Evolutionary conservation across 2,113 vertebrate species (phyloP), one percentile per base, ranked within the genome.

Genomic region (Cichladusa arquata): DNA sequence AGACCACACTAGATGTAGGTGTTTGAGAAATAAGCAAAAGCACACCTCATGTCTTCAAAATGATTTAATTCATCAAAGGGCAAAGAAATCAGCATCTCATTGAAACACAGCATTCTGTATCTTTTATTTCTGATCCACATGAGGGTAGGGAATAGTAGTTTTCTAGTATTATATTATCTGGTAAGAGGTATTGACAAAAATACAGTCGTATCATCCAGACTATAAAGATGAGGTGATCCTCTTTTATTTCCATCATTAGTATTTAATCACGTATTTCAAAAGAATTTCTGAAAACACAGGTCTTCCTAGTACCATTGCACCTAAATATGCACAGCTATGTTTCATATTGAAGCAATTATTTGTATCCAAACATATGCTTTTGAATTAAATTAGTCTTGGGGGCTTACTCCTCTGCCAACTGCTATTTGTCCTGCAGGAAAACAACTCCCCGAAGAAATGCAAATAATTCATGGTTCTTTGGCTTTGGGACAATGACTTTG

Each of bases 351-450:
- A 94, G 54, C 42, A 54, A 89, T 93, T 95, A 96, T 94, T 80
- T 95, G 65, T 93, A 93, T 93, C 81, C 66, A 70, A 96, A 95
- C 93, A 53, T 83, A 89, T 94, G 92, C 72, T 96, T 97, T 88
- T 91, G 94, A 97, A 96, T 95, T 96, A 97, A 97, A 96, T 95
- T 94, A 95, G 81, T 93, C 78, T 93, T 92, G 76, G 58, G 88
- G 34, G 66, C 34, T 97, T 95, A 94, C 38, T 94, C 36, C 53
- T 96, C 72, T 97, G 97, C 92, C 96, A 97, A 91, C 83, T 84
- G 79, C 83, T 97, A 80, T 97, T 98, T 97, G 90, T 98, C 97
- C 96, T 95, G 65, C 45, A 95, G 89, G 82, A 97, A 97, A 97
- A 97, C 86, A 96, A 58, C 65, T 97, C 95, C 93, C 86, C 2